Evolutionary conservation across 2,888 invertebrate genomes (phyloP), one percentile per base, ranked within the genome.

Genomic region (Phengaris arion): DNA sequence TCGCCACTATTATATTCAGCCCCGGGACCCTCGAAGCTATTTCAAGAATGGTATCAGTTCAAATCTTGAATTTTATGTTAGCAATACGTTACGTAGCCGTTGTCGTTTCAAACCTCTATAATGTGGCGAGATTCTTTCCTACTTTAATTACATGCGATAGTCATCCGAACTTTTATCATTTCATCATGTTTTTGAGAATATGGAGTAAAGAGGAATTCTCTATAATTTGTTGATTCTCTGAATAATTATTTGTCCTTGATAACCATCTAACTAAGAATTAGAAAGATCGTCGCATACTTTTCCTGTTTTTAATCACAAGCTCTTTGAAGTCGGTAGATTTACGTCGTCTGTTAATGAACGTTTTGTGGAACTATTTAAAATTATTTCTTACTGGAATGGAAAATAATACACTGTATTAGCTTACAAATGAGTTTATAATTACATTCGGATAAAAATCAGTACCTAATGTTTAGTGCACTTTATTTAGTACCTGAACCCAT

Each of bases 31-130:
- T 84, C 82, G 89, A 91, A 91, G 90, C 87, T 70, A 84, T 91
- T 89, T 86, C 85, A 89, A 87, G 85, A 86, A 85, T 86, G 86
- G 85, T 92, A 93, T 93, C 93, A 87, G 82, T 82, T 85, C 83
- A 81, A 90, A 93, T 93, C 90, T 93, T 81, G 87, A 86, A 85
- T 86, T 92, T 92, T 90, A 91, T 90, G 92, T 90, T 90, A 86
- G 89, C 86, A 85, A 92, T 93, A 92, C 88, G 87, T 93, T 91
- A 92, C 88, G 86, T 88, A 89, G 90, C 78, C 80, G 85, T 87
- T 86, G 86, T 88, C 89, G 80, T 85, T 82, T 87, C 86, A 80
- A 89, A 90, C 90, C 89, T 87, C 82, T 84, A 89, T 91, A 87
- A 89, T 86, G 85, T 82, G 83, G 86, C 84, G 85, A 88, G 89